Base-by-base conservation (phyloP, 30 jellyfish, hydroid and myxozoan species). In the Chrysaora quinquecirrha region DNA sequence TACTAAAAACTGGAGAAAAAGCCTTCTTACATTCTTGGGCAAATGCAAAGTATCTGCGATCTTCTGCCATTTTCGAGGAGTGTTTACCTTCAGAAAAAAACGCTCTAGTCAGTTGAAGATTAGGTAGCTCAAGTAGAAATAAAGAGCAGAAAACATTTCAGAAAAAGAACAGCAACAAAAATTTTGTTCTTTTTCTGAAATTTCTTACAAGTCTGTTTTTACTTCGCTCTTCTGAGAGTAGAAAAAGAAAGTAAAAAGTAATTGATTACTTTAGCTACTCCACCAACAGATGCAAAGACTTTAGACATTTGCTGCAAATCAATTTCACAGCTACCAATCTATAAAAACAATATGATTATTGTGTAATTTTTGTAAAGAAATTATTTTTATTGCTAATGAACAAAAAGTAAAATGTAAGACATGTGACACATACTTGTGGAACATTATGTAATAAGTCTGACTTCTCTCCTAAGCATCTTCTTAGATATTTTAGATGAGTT, bases 251-350 rank as follows among this genome's bases (percentile, higher is more conserved):
- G 12, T 6, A 43, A 25, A 60, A 25, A 6, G 72, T 60, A 60
- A 60, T 20, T 4, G 9, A 25, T 10, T 35, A 85, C 95, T 69
- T 85, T 75, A 19, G 87, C 84, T 0, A 85, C 80, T 30, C 95
- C 95, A 6, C 95, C 95, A 21, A 48, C 48, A 11, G 72, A 73
- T 29, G 69, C 83, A 38, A 85, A 34, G 0, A 69, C 89, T 9
- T 75, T 34, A 19, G 95, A 85, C 82, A 85, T 75, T 18, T 64
- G 76, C 25, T 73, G 86, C 74, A 75, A 46, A 68, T 85, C 95
- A 49, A 85, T 85, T n/a, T 85, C 95, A 35, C 95, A 85, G 67
- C 95, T 85, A 14, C 95, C 95, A 65, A 85, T 85, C 95, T 85
- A 54, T 2, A 82, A 34, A 50, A 7, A 11, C 7, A 32, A 32